Conservation (phyloP, 2,113 vertebrate species). For the Hassar affinis region DNA sequence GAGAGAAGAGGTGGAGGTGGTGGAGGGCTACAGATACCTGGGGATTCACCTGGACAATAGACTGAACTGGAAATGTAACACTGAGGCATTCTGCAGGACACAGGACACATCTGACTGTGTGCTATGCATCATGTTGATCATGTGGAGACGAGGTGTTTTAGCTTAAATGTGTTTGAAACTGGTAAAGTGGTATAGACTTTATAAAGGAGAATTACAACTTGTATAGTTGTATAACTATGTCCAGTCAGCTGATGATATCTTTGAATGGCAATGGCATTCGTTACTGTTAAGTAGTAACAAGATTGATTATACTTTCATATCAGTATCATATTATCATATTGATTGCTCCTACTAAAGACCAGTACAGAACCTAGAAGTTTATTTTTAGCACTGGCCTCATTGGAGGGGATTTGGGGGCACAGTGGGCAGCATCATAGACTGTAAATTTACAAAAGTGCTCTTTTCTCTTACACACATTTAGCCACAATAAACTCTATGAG, state of each 20-base stretch:
- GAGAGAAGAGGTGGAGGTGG: too few species aligned
- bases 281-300: neutral
- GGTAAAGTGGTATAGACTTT: neutral
- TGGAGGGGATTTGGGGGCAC: slow-evolving; percentile 10
- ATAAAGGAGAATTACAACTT: neutral
- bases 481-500: slow-evolving; percentile 11
- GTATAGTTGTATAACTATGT: neutral
- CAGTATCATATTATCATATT: neutral
- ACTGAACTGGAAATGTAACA: too few species aligned
- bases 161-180: neutral
- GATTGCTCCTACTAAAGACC: neutral
- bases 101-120: too few species aligned
- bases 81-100: too few species aligned
- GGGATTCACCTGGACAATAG: too few species aligned
- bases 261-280: neutral
- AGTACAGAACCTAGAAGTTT: neutral
- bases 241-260: neutral
- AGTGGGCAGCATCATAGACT: slow-evolving; percentile 22
- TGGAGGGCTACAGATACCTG: too few species aligned
- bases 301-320: neutral
- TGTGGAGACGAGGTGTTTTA: neutral
- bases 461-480: slow-evolving; percentile 1
- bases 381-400: slow-evolving; percentile 33
- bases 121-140: neutral
- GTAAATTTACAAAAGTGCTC: too few species aligned